A percentile compares a stretch with the other conserved stretches of the same genome.
phyloP scores from a whole-genome alignment of 2,888 invertebrate genomes.

The Zygothrica quintamaculata region DNA sequence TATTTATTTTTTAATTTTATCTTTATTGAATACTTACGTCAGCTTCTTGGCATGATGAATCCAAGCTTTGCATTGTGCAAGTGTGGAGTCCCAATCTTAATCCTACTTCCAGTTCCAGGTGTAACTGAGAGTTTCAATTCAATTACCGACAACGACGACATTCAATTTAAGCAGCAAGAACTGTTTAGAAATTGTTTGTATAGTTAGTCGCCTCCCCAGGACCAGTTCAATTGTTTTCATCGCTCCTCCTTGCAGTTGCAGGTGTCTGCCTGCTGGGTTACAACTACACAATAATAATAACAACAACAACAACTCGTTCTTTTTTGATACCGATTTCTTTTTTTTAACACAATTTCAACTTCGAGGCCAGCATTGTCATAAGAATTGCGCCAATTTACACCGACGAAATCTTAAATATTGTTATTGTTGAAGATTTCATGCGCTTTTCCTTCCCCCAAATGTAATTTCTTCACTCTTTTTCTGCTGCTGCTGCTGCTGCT shows the following conservation, averaged over 20 bases:
- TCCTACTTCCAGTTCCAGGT: conserved; percentile 52
- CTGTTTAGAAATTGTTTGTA: conserved; percentile 43
- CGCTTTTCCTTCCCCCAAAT: conserved; percentile 61
- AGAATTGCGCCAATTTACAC: conserved; percentile 53
- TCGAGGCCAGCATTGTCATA: conserved; percentile 42
- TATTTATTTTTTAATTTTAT: too few relatives aligned
- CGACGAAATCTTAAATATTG: conserved; percentile 48
- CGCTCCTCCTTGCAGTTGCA: conserved; percentile 65
- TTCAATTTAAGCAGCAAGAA: conserved; percentile 71
- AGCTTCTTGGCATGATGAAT: conserved; percentile 88
- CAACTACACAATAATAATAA: conserved; percentile 55
- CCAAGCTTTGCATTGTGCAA: conserved; percentile 88
- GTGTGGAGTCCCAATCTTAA: conserved; percentile 70
- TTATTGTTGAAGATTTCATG: conserved; percentile 64
- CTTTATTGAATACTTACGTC: conserved; percentile 87
- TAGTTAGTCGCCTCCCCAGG: conserved; percentile 59
- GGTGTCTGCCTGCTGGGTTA: conserved; percentile 71
- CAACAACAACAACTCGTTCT: conserved; percentile 52
- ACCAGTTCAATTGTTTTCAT: conserved; percentile 65
- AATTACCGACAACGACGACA: conserved; percentile 78
- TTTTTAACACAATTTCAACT: conserved; percentile 32
- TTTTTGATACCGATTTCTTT: conserved; percentile 46
- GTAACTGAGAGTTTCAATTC: conserved; percentile 61
- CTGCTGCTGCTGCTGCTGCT: conserved; percentile 66
- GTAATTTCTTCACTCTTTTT: conserved; percentile 78